Evolutionary conservation across 2,797 vertebrate genomes (phyloP), one percentile per base, ranked within the genome.

Genomic region (Manis pentadactyla): DNA sequence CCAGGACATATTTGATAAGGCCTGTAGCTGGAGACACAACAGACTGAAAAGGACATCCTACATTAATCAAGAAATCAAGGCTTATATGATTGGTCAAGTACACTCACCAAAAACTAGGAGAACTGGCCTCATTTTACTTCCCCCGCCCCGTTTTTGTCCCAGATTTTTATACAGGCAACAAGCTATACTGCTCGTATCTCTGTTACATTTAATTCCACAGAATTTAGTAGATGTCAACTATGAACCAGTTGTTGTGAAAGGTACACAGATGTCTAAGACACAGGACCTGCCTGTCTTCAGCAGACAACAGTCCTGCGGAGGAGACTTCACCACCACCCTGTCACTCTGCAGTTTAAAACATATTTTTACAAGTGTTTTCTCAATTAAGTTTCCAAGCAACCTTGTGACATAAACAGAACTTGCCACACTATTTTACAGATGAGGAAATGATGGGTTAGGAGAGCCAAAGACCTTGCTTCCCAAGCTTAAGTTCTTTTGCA

Each of bases 1-100:
- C 93, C 81, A 69, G 91, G 87, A 91, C 95, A 92, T 39, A 96
- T 69, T 78, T 92, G 96, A 96, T 87, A 97, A 97, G 37, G 86
- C 49, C 90, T 97, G 10, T 96, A 96, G 18, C 25, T 90, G 66
- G 39, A 46, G 14, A 78, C 21, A 78, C 71, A 92, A 5, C 1
- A 64, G 66, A 82, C n/a, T 46, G 46, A 46, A 46, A 46, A 46
- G 12, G 46, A 46, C 46, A 46, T 25, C 10, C 87, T 51, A 4
- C 15, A 27, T 61, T 25, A 49, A 39, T 39, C 29, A 71, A 77
- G 84, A 88, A 88, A 85, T 69, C 27, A 87, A 92, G 39, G 17
- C 49, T 34, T 64, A 51, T 18, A n/a, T 21, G 21, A 89, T n/a
- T 63, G 64, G 39, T 31, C 73, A 66, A 15, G 55, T 1, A 49